These are phyloP conservation scores for Ancistrus triradiatus DNA, from an alignment of 2,113 vertebrate genomes.

Conservation along the genomic window DNA sequence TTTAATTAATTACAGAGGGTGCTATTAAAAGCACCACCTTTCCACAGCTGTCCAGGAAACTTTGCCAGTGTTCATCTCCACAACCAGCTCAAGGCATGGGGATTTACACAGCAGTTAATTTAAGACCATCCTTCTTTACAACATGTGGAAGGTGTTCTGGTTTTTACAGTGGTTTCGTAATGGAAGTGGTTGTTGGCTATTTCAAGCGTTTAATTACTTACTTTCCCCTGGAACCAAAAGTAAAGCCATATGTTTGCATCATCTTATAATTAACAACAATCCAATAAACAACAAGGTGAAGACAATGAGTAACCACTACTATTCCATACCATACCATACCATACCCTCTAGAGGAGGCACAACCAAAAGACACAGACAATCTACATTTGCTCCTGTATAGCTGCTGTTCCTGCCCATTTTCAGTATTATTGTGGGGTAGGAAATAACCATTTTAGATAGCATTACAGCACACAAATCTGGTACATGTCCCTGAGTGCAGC, in stretches of 20 bases:
- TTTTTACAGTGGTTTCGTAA: slow-evolving; percentile 2
- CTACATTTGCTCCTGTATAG: no score
- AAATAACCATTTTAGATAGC: no score
- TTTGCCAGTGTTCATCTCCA: neutral
- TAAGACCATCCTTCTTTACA: neutral
- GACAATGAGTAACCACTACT: no score
- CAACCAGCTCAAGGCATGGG: neutral
- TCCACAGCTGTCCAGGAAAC: neutral
- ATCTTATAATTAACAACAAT: no score
- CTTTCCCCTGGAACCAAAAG: slow-evolving; percentile 4
- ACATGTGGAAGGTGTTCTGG: slow-evolving; percentile 20
- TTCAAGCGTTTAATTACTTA: slow-evolving; percentile 17
- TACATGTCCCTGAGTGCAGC: no score
- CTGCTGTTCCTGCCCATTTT: no score
- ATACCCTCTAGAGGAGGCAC: no score
- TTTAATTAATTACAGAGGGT: neutral
- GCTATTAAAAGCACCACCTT: neutral
- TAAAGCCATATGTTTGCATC: slow-evolving; percentile 7
- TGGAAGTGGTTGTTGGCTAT: neutral
- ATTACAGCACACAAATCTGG: no score
- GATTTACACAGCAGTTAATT: neutral
- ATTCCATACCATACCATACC: no score
- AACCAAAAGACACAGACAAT: no score
- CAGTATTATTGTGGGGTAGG: no score
- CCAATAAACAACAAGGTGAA: no score